phyloP scores from a whole-genome alignment of 2,113 vertebrate species.

The Nicator chloris region DNA sequence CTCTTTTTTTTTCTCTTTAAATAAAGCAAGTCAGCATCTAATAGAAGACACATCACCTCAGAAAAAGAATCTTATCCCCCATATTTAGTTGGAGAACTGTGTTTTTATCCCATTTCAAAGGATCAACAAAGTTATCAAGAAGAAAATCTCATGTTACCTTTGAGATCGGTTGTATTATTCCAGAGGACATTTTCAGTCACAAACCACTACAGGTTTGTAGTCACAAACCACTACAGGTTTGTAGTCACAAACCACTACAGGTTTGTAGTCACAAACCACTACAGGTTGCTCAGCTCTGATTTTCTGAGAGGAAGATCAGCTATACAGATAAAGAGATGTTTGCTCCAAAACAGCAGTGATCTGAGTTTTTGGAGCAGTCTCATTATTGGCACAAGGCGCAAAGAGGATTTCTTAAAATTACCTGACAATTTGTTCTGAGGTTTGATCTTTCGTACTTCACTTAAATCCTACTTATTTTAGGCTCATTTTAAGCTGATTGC shows the following conservation, averaged over 20 bases:
- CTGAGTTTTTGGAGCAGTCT: background rate
- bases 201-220: background rate
- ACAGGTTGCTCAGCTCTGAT: background rate
- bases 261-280: background rate
- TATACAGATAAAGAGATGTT: background rate
- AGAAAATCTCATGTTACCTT: background rate
- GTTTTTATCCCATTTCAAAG: background rate
- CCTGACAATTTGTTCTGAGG: slow-evolving; percentile 6
- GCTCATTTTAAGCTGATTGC: background rate
- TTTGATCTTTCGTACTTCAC: background rate
- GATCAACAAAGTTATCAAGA: background rate
- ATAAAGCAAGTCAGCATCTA: background rate
- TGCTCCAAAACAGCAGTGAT: background rate
- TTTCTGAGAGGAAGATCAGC: background rate
- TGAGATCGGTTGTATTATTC: background rate
- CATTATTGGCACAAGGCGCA: background rate
- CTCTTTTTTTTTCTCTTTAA: background rate
- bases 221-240: background rate
- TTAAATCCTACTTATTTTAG: slow-evolving; percentile 17
- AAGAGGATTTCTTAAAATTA: slow-evolving; percentile 40
- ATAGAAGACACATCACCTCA: background rate
- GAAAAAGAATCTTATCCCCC: background rate
- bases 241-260: background rate
- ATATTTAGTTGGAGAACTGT: background rate
- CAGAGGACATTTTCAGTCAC: background rate